phyloP scores from a whole-genome alignment of 2,113 vertebrate species.

The Prietella phreatophila region DNA sequence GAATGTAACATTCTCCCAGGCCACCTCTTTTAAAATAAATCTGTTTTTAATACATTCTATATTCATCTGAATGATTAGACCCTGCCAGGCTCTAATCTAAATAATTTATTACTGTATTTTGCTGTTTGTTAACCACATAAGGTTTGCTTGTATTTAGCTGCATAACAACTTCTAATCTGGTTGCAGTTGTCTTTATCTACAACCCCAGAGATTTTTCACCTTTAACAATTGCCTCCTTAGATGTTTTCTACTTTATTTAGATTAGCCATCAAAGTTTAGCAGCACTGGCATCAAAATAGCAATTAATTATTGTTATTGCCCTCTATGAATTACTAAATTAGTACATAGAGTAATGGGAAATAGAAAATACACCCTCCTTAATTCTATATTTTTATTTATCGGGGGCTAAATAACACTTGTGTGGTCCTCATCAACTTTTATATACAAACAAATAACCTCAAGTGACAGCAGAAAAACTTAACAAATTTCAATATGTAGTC shows the following conservation, averaged over 20 bases:
- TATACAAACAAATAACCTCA: no score
- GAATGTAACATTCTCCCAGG: not conserved
- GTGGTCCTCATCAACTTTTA: no score
- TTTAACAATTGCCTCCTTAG: not conserved
- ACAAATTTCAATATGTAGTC: no score
- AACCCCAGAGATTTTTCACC: not conserved
- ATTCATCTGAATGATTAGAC: not conserved
- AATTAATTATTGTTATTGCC: no score
- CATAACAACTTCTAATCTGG: not conserved
- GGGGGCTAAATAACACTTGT: no score
- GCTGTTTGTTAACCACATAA: not conserved
- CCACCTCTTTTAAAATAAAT: not conserved
- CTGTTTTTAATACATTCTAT: not conserved
- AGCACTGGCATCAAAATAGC: not conserved
- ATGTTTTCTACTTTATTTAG: not conserved
- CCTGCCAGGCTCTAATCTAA: not conserved
- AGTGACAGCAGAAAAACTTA: no score
- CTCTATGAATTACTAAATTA: no score
- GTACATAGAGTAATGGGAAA: not conserved
- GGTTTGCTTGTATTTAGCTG: not conserved
- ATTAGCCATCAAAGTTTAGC: not conserved
- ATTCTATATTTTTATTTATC: no score
- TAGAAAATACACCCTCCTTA: no score
- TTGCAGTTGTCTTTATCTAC: not conserved
- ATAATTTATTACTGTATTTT: not conserved